Evolutionary conservation across 1,140 invertebrate species (phyloP).

Genomic region (Pararge aegeria): DNA sequence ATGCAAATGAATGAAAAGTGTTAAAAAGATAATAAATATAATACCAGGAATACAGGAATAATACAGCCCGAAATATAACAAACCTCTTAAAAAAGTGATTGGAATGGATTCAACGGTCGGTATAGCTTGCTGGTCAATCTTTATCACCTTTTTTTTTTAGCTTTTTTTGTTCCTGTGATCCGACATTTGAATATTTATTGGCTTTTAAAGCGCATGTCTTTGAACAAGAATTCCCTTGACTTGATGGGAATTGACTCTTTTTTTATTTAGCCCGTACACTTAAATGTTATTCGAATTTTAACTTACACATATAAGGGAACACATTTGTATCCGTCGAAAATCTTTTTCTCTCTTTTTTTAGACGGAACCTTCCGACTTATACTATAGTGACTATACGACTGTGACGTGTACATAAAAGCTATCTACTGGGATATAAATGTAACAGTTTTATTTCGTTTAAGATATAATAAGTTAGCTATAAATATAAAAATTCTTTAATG

Average conservation of each 20-base stretch:
- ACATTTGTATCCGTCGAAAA: slow-evolving; percentile 7
- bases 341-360: background rate
- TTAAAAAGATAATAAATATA: too few relatives aligned
- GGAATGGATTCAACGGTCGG: slow-evolving; percentile 21
- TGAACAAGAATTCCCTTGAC: slow-evolving; percentile 28
- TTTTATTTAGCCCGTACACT: slow-evolving; percentile 16
- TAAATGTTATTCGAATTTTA: slow-evolving; percentile 4
- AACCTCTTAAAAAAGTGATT: background rate
- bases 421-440: too few relatives aligned
- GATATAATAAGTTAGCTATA: too few relatives aligned
- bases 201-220: slow-evolving; percentile 32
- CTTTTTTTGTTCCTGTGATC: slow-evolving; percentile 22
- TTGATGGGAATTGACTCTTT: slow-evolving; percentile 26
- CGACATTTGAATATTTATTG: slow-evolving; percentile 39
- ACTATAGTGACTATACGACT: too few relatives aligned
- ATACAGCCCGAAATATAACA: background rate
- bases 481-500: too few relatives aligned
- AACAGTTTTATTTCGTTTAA: too few relatives aligned
- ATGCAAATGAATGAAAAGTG: too few relatives aligned
- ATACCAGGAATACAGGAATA: background rate
- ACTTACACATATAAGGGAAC: slow-evolving; percentile 1
- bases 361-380: too few relatives aligned
- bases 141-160: slow-evolving; percentile 13
- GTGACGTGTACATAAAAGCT: too few relatives aligned
- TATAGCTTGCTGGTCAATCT: slow-evolving; percentile 14